Base-by-base conservation (phyloP, 2,797 vertebrate species). In the Sebastes matsubarae region DNA sequence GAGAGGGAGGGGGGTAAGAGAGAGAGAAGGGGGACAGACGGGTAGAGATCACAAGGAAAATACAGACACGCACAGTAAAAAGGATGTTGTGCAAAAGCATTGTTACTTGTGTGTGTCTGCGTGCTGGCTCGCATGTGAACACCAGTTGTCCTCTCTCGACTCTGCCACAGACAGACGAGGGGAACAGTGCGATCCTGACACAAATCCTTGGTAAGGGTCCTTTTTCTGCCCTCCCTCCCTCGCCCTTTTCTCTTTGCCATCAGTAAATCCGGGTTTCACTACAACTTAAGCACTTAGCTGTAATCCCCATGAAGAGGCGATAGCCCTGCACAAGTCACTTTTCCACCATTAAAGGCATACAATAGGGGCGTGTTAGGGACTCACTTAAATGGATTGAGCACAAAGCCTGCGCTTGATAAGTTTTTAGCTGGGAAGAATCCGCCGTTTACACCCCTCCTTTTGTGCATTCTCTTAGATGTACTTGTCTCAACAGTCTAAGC, bases 401-500 rank as follows among this genome's bases (percentile, higher is more conserved):
- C 92, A 92, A 93, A 94, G 92, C 86, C 87, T 66, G 84, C 36
- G 89, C 91, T 93, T 92, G 91, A 94, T 94, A 92, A 93, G 88
- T 92, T 94, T 93, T 95, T 92, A 93, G 94, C 93, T 66, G 89
- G 92, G 84, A 95, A 95, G 94, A 94, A 92, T 94, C 93, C 89
- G 77, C 77, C 87, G 69, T 94, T 95, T 94, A 94, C 93, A 93
- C 90, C 90, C 93, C 87, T 93, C 92, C 93, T 94, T 93, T 94
- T 94, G 93, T 92, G 89, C 82, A 86, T 93, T 93, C 94, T 94
- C 92, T 92, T 94, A 93, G 89, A 93, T 91, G 93, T 90, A 93
- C 93, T 94, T 95, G 93, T 94, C 92, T 94, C 94, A 91, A 85
- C 93, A 94, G 94, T 95, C 94, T 95, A 94, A 93, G 93, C 92